A percentile compares a stretch with the other conserved stretches of the same genome.
These are phyloP conservation scores for Phanerotoma sp. DNA, from an alignment of 2,888 invertebrate species.

Conservation along the genomic window DNA sequence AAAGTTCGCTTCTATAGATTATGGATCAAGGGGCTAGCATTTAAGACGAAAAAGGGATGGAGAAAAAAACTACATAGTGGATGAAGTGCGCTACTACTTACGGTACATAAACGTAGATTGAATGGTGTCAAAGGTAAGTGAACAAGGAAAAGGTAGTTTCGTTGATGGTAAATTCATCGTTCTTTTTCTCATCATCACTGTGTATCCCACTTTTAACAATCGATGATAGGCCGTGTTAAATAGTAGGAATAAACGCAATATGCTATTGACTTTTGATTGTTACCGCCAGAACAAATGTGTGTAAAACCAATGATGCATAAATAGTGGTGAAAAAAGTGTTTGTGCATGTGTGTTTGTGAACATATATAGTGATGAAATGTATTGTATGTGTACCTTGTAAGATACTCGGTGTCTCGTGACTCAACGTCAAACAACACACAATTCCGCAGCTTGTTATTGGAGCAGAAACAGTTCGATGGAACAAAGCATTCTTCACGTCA, in stretches of 20 bases:
- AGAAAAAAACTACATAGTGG: not conserved
- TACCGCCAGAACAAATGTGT: not conserved
- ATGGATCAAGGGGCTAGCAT: not conserved
- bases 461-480: constrained; percentile 7
- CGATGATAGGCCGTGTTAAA: not conserved
- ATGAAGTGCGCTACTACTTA: not conserved
- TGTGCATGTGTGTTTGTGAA: too few species aligned
- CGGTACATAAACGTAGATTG: not conserved
- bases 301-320: too few species aligned
- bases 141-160: not conserved
- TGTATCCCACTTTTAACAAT: not conserved
- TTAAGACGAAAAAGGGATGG: not conserved
- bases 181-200: constrained; percentile 9
- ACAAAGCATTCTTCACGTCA: constrained; percentile 18
- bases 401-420: too few species aligned
- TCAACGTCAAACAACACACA: constrained; percentile 9
- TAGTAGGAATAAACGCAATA: not conserved
- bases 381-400: not conserved
- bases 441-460: constrained; percentile 2
- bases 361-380: not conserved
- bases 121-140: not conserved
- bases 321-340: not conserved
- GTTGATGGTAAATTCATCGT: not conserved
- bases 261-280: not conserved
- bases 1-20: not conserved